Conservation (phyloP, 1,140 invertebrate genomes). For the Rhagoletis pomonella region DNA sequence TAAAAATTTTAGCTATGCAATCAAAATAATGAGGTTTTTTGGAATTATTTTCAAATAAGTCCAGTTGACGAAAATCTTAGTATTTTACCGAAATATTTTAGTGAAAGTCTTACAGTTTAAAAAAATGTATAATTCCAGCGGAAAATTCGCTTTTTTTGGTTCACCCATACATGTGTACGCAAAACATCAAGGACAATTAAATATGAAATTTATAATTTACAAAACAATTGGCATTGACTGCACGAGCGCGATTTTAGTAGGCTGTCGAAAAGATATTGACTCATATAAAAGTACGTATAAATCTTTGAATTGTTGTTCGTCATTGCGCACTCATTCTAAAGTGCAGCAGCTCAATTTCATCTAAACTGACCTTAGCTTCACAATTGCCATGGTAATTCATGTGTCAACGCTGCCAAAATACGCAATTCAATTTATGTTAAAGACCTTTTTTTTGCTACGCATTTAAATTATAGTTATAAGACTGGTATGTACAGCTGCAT, state of each 20-base stretch:
- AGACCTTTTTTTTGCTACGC: not conserved
- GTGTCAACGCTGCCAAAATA: not conserved
- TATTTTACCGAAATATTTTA: no score
- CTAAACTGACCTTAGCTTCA: not conserved
- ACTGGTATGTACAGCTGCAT: no score
- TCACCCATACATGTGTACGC: no score
- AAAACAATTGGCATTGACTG: not conserved
- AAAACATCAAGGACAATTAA: slow-evolving; percentile 23
- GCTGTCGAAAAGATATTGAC: not conserved
- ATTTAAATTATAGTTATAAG: no score
- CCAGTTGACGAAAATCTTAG: no score
- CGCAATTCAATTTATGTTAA: not conserved
- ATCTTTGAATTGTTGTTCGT: not conserved
- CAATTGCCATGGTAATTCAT: slow-evolving; percentile 35
- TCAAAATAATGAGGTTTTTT: no score
- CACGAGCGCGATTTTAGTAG: slow-evolving; percentile 1
- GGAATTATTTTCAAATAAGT: no score
- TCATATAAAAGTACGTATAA: not conserved
- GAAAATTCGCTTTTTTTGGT: no score
- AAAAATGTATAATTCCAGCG: no score
- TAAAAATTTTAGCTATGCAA: no score
- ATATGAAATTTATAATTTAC: not conserved
- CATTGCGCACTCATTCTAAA: not conserved
- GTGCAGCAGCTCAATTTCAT: slow-evolving; percentile 12
- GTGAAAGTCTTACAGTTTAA: no score